Evolutionary conservation across 2,113 vertebrate genomes (phyloP).

Genomic region (Pipa parva): DNA sequence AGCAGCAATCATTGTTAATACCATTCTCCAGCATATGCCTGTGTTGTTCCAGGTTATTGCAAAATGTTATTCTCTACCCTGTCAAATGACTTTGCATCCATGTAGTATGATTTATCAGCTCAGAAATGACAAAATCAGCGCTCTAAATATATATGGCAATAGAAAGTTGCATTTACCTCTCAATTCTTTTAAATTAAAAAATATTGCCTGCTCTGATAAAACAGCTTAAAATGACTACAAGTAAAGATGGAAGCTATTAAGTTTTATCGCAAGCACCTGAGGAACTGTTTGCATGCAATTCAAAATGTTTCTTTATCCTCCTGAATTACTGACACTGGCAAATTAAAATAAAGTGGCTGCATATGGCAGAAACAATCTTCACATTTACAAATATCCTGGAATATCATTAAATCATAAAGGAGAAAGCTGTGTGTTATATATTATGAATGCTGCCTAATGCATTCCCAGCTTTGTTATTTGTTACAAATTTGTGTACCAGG

Average conservation of each 20-base stretch:
- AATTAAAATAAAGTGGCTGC: conserved; percentile 86
- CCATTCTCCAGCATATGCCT: conserved; percentile 71
- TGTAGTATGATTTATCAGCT: conserved; percentile 73
- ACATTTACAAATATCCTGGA: conserved; percentile 79
- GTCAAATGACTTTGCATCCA: conserved; percentile 72
- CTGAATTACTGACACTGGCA: conserved; percentile 79
- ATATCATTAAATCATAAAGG: conserved; percentile 79
- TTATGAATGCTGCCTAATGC: conserved; percentile 73
- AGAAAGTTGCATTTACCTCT: conserved; percentile 66
- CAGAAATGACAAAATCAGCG: conserved; percentile 75
- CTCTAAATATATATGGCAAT: conserved; percentile 66
- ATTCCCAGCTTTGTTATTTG: conserved; percentile 71
- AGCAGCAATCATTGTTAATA: conserved; percentile 89
- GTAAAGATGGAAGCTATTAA: conserved; percentile 78
- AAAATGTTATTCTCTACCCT: conserved; percentile 65
- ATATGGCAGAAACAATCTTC: conserved; percentile 76
- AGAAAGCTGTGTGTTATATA: conserved; percentile 70
- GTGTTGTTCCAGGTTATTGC: conserved; percentile 64
- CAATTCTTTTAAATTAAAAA: conserved; percentile 80
- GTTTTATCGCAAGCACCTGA: conserved; percentile 76
- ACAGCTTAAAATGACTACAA: conserved; percentile 77
- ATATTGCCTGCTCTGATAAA: conserved; percentile 79
- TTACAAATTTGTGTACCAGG: conserved; percentile 70
- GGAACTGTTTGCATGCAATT: conserved; percentile 69
- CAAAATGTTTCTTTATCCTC: conserved; percentile 69